phyloP scores from a whole-genome alignment of 2,113 vertebrate species.

The Crypturellus undulatus region DNA sequence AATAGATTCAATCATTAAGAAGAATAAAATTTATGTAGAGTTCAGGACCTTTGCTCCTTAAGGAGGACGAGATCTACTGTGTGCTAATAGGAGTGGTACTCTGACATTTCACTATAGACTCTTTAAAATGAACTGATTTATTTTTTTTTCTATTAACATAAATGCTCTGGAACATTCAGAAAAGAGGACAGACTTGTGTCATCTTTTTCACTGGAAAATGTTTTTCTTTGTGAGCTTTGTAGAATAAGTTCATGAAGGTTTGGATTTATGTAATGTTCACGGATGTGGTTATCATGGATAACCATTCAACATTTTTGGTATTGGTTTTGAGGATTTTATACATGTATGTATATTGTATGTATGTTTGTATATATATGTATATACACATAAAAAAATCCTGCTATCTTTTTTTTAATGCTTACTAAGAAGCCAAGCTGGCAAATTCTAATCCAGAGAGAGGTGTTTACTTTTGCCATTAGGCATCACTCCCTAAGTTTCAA shows the following conservation, averaged over 20 bases:
- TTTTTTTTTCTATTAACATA: constrained; percentile 31
- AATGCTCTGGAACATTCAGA: constrained; percentile 35
- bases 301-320: background rate
- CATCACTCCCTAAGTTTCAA: too few species aligned
- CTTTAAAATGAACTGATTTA: constrained; percentile 4
- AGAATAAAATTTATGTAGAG: background rate
- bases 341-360: background rate
- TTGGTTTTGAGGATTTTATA: background rate
- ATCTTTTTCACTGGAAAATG: constrained; percentile 24
- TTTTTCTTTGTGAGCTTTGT: constrained; percentile 11
- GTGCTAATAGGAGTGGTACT: constrained; percentile 1
- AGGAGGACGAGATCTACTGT: background rate
- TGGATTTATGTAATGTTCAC: background rate
- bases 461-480: too few species aligned
- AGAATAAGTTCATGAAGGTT: background rate
- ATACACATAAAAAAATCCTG: too few species aligned
- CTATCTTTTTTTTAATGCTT: too few species aligned
- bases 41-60: constrained; percentile 46
- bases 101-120: constrained; percentile 42
- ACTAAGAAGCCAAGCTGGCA: too few species aligned
- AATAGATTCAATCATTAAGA: background rate
- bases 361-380: too few species aligned
- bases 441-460: too few species aligned
- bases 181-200: background rate
- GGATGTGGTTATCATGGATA: background rate